Conservation (phyloP, 2,888 invertebrate species). For the Laothoe populi region DNA sequence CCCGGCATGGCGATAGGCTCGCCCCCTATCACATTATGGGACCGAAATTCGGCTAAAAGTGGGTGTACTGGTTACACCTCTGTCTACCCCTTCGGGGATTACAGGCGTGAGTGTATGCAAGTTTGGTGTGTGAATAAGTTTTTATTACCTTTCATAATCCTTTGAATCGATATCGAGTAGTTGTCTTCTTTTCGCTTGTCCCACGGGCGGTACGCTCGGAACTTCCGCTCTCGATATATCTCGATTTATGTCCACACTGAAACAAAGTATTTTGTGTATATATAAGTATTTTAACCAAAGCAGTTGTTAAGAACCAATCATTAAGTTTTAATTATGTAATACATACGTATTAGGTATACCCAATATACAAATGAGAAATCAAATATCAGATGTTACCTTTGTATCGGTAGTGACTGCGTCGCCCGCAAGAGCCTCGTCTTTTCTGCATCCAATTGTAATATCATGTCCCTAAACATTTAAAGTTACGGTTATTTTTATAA, state of each 20-base stretch:
- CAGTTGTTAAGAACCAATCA: too few species aligned
- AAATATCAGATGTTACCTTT: conserved; percentile 28
- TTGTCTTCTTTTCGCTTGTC: conserved; percentile 27
- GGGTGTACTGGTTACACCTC: too few species aligned
- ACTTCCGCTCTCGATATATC: conserved; percentile 28
- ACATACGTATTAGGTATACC: background rate
- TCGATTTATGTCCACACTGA: conserved; percentile 42
- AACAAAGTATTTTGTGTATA: conserved; percentile 12
- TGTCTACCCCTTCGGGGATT: too few species aligned
- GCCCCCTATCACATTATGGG: too few species aligned
- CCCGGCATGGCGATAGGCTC: too few species aligned
- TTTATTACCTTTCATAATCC: conserved; percentile 36
- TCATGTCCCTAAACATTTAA: conserved; percentile 41
- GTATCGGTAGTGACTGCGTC: conserved; percentile 73
- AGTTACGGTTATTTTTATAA: conserved; percentile 12
- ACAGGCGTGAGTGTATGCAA: too few species aligned
- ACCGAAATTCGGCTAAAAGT: too few species aligned
- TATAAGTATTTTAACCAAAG: background rate
- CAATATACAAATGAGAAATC: too few species aligned
- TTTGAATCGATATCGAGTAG: conserved; percentile 34
- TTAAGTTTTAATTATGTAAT: background rate
- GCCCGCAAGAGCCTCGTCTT: conserved; percentile 74
- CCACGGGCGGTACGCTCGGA: conserved; percentile 10
- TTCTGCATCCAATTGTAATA: conserved; percentile 72
- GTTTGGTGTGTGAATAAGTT: background rate